A percentile compares a stretch with the other conserved stretches of the same genome.
Conservation (phyloP, 2,113 vertebrate genomes). For the Prunella himalayana region DNA sequence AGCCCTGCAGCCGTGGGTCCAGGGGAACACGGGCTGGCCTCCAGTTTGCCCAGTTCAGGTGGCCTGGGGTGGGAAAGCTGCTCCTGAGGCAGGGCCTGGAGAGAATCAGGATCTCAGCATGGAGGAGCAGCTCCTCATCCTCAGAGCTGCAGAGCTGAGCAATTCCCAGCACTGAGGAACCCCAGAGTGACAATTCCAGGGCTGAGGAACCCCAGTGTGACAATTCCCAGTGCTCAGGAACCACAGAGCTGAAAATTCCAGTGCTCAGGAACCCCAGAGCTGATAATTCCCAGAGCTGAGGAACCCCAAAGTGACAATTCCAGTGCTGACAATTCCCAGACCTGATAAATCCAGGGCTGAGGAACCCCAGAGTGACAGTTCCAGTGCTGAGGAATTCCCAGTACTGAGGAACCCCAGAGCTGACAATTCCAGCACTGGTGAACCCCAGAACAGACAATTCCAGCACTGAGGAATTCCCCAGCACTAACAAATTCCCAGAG, state of each 20-base stretch:
- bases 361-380: neutral
- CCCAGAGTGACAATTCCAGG: too few relatives aligned
- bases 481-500: neutral
- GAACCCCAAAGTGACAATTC: neutral
- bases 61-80: neutral
- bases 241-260: too few relatives aligned
- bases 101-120: neutral
- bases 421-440: neutral
- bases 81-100: neutral
- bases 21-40: accelerated
- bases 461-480: neutral
- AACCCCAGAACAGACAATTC: too few relatives aligned
- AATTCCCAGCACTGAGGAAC: neutral
- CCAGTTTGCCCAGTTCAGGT: neutral
- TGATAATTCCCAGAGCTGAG: neutral
- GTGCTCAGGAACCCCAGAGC: too few relatives aligned
- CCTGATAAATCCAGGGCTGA: too few relatives aligned
- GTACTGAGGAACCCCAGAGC: neutral
- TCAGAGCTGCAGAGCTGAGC: neutral
- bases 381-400: neutral
- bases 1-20: neutral
- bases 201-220: too few relatives aligned
- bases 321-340: neutral
- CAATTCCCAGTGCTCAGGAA: too few relatives aligned
- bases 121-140: neutral